Conservation (phyloP, 1,140 invertebrate species). For the Batillaria attramentaria region DNA sequence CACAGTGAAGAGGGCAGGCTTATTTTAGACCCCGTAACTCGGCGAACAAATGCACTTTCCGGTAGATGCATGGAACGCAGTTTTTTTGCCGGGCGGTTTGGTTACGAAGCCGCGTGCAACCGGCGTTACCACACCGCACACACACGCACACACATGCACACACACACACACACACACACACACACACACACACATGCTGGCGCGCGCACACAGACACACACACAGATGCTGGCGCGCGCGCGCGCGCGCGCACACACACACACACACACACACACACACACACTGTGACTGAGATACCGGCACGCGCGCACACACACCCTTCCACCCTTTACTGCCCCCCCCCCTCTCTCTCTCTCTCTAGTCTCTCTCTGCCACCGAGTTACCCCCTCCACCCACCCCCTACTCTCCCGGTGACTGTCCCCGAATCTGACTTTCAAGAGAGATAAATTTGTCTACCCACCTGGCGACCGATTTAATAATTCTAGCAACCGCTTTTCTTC, state of each 20-base stretch:
- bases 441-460: neutral
- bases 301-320: too few species aligned
- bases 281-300: neutral
- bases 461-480: neutral
- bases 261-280: neutral
- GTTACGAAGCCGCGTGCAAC: too few species aligned
- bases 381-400: neutral
- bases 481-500: neutral
- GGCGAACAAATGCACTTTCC: too few species aligned
- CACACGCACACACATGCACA: too few species aligned
- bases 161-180: conserved; percentile 12
- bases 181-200: conserved; percentile 7
- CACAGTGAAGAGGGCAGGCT: too few species aligned
- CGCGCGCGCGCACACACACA: neutral
- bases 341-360: neutral
- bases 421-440: neutral
- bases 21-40: too few species aligned
- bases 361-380: neutral
- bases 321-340: neutral
- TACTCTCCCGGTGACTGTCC: neutral
- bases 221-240: neutral
- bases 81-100: too few species aligned
- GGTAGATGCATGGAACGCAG: too few species aligned
- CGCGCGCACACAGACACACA: neutral
- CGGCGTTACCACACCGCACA: too few species aligned